Conservation (phyloP, 2,113 vertebrate genomes). For the Cyrtonyx montezumae region DNA sequence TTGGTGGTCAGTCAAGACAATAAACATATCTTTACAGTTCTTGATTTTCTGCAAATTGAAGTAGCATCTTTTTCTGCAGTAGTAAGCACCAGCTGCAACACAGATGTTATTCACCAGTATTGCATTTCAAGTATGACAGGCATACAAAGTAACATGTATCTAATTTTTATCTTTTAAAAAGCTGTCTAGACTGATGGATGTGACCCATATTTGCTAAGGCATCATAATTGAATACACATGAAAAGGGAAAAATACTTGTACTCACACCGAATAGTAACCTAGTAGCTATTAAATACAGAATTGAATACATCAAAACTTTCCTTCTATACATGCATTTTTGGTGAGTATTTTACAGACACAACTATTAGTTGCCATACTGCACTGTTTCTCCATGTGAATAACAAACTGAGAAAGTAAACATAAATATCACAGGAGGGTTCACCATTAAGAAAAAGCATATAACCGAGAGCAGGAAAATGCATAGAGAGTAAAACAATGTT, state of each 20-base stretch:
- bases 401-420: neutral
- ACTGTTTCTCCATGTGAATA: neutral
- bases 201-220: constrained; percentile 65
- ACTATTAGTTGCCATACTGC: neutral
- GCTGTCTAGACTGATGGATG: constrained; percentile 75
- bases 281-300: neutral
- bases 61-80: neutral
- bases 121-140: constrained; percentile 39
- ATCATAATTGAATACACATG: constrained; percentile 45
- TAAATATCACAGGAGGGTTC: neutral
- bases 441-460: neutral
- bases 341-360: neutral
- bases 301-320: constrained; percentile 2
- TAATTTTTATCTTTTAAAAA: constrained; percentile 64
- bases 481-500: neutral
- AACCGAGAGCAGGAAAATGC: neutral
- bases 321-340: neutral
- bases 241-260: constrained; percentile 41
- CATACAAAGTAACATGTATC: constrained; percentile 46
- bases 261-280: constrained; percentile 15
- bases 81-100: constrained; percentile 55
- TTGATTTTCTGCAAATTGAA: constrained; percentile 17
- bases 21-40: neutral
- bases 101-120: constrained; percentile 63
- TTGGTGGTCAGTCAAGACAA: neutral